Conservation (phyloP, 2,797 vertebrate genomes). For the Syngnathus acus region DNA sequence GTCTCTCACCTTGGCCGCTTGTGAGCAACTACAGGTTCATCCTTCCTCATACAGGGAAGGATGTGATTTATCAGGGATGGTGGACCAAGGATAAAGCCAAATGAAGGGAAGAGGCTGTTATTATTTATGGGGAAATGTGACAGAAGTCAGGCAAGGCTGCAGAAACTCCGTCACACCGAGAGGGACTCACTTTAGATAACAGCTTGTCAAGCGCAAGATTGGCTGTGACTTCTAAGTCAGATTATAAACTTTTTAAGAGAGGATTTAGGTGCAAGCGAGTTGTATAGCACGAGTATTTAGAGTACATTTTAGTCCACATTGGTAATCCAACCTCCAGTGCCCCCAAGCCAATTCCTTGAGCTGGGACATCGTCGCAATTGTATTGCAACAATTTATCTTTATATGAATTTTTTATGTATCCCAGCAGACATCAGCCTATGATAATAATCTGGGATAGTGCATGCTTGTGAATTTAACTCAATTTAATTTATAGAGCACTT, state of each 20-base stretch:
- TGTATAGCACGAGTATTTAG: not conserved
- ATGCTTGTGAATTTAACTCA: too few species aligned
- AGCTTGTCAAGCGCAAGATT: slow-evolving; percentile 20
- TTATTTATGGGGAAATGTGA: slow-evolving; percentile 50
- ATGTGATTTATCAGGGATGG: slow-evolving; percentile 44
- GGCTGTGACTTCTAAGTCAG: not conserved
- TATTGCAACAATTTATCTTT: too few species aligned
- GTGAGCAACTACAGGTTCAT: slow-evolving; percentile 21
- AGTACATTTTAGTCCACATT: not conserved
- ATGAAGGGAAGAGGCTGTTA: slow-evolving; percentile 19
- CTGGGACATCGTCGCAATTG: too few species aligned
- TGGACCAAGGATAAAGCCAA: slow-evolving; percentile 39
- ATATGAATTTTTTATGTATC: too few species aligned
- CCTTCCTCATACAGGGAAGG: slow-evolving; percentile 22
- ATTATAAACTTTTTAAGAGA: slow-evolving; percentile 8
- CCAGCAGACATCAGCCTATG: too few species aligned
- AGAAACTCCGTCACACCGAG: slow-evolving; percentile 27
- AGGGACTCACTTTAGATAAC: slow-evolving; percentile 19
- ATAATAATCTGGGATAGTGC: too few species aligned
- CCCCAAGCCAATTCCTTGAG: too few species aligned
- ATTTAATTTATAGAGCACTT: too few species aligned
- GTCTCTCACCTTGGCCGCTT: slow-evolving; percentile 35
- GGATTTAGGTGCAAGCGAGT: not conserved
- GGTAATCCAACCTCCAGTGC: too few species aligned
- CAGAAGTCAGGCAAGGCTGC: slow-evolving; percentile 27